phyloP scores from a whole-genome alignment of 1,140 invertebrate genomes.

The Lordiphosa clarofinis region DNA sequence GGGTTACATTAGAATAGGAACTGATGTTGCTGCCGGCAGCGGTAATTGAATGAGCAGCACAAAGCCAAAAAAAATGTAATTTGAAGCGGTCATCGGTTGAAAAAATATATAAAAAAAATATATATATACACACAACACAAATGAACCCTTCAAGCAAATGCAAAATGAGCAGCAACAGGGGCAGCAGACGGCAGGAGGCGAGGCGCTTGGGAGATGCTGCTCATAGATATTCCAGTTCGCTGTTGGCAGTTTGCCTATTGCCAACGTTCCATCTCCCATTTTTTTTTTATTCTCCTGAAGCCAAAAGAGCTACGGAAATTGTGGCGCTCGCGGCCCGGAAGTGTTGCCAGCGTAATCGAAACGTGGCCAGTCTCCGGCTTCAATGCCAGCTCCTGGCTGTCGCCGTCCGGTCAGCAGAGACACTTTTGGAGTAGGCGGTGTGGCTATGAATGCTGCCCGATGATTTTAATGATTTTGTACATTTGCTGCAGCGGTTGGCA shows the following conservation, averaged over 20 bases:
- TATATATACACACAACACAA: conserved; percentile 32
- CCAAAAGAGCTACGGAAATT: conserved; percentile 53
- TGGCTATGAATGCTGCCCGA: conserved; percentile 2
- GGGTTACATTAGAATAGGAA: conserved; percentile 51
- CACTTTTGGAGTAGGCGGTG: neutral
- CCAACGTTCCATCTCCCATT: conserved; percentile 19
- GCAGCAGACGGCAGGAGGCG: conserved; percentile 2
- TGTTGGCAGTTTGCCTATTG: conserved; percentile 63
- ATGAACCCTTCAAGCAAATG: conserved; percentile 65
- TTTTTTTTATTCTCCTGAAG: conserved; percentile 18
- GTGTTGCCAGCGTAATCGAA: conserved; percentile 74
- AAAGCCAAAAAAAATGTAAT: conserved; percentile 33
- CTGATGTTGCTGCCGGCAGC: conserved; percentile 53
- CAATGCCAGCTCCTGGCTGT: conserved; percentile 17
- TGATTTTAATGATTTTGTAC: conserved; percentile 60
- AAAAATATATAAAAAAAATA: conserved; percentile 15
- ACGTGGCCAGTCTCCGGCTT: conserved; percentile 37
- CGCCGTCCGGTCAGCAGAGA: conserved; percentile 39
- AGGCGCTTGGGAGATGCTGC: conserved; percentile 6
- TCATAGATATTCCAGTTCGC: conserved; percentile 9
- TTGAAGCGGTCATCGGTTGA: conserved; percentile 40
- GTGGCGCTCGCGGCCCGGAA: conserved; percentile 71
- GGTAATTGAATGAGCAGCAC: conserved; percentile 69
- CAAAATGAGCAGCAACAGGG: conserved; percentile 42
- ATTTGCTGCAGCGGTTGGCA: conserved; percentile 50